A percentile compares a stretch with the other conserved stretches of the same genome.
These are phyloP conservation scores for Hucho hucho DNA, from an alignment of 2,113 vertebrate species.

Conservation along the genomic window DNA sequence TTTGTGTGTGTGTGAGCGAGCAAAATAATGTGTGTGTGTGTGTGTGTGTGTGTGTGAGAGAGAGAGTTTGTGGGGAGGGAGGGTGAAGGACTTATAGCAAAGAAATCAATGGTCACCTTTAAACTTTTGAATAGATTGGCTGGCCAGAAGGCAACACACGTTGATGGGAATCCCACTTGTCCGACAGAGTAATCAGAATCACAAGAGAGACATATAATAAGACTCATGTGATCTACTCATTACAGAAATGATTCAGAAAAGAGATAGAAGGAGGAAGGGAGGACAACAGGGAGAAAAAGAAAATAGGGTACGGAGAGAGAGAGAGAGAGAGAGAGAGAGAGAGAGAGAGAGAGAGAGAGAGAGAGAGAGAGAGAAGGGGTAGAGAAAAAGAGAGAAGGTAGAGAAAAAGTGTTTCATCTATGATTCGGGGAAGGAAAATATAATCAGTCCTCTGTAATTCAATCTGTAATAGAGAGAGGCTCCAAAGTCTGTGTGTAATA, in stretches of 20 bases:
- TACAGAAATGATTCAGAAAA: no score
- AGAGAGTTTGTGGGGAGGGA: conserved; percentile 24
- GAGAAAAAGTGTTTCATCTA: conserved; percentile 47
- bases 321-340: neutral
- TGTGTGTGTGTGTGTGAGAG: conserved; percentile 31
- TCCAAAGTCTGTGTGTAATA: neutral
- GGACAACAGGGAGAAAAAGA: neutral
- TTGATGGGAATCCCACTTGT: conserved; percentile 54
- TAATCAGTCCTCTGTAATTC: conserved; percentile 66
- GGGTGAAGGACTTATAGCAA: conserved; percentile 37
- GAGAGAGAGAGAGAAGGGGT: neutral
- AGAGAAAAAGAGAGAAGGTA: no score
- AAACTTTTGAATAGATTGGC: conserved; percentile 43
- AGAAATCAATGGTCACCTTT: conserved; percentile 62
- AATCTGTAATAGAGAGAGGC: conserved; percentile 58
- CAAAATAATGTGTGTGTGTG: conserved; percentile 40
- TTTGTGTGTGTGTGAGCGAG: conserved; percentile 52
- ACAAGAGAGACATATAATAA: conserved; percentile 53
- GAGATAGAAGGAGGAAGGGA: neutral
- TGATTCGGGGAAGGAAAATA: conserved; percentile 63
- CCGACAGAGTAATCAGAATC: conserved; percentile 43
- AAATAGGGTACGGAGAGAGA: no score
- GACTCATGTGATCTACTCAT: conserved; percentile 47
- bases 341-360: no score
- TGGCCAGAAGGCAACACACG: conserved; percentile 10